A percentile compares a stretch with the other conserved stretches of the same genome.
phyloP scores from a whole-genome alignment of 2,888 invertebrate genomes.

The Elgonia sp. region DNA sequence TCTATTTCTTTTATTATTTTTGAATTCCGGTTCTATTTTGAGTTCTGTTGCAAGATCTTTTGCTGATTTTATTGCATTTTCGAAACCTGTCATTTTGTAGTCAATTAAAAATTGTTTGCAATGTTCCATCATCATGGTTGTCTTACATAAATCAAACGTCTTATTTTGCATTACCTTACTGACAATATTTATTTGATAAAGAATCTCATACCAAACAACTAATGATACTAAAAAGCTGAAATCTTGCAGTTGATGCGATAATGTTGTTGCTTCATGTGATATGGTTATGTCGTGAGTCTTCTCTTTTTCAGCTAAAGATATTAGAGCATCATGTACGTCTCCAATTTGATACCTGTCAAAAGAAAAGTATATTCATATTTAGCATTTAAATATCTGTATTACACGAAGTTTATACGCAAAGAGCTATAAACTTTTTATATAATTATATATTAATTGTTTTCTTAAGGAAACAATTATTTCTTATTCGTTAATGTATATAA shows the following conservation, averaged over 20 bases:
- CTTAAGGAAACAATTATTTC: no score
- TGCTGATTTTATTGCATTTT: constrained; percentile 13
- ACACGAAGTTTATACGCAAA: no score
- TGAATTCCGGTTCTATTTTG: constrained; percentile 17
- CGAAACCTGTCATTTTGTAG: constrained; percentile 5
- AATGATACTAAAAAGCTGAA: constrained; percentile 81
- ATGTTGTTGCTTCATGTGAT: constrained; percentile 54
- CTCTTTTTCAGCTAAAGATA: constrained; percentile 76
- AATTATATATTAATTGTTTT: no score
- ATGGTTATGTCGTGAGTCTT: constrained; percentile 28
- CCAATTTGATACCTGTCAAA: constrained; percentile 79
- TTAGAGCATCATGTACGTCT: constrained; percentile 81
- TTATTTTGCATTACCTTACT: constrained; percentile 43
- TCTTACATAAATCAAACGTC: constrained; percentile 7
- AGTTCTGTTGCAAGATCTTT: constrained; percentile 9
- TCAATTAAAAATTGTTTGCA: constrained; percentile 10
- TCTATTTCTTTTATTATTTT: constrained; percentile 69
- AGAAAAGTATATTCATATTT: constrained; percentile 1
- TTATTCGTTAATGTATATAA: no score
- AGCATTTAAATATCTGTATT: no score
- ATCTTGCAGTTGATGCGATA: constrained; percentile 78
- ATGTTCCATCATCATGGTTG: constrained; percentile 5
- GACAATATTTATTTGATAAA: constrained; percentile 78
- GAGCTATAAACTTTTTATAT: no score
- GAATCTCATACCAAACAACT: constrained; percentile 82